Conservation (phyloP, 2,797 vertebrate genomes). For the Anguilla marmorata region DNA sequence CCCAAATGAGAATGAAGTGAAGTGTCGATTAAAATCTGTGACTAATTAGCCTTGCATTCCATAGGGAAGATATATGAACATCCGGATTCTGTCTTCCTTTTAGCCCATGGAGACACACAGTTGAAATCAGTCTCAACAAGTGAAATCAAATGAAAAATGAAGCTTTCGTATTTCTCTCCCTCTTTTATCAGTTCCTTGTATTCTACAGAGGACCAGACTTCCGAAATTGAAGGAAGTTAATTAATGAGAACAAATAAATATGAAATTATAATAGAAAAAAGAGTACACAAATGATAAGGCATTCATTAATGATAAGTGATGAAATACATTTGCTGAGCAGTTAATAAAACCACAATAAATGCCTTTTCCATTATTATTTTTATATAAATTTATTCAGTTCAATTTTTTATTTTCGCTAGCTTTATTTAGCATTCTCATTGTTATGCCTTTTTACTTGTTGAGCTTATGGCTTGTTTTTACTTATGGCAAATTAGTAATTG, state of each 20-base stretch:
- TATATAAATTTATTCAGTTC: not conserved
- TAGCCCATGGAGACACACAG: not conserved
- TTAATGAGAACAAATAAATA: not conserved
- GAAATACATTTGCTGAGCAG: not conserved
- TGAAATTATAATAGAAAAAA: not conserved
- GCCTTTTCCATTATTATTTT: not conserved
- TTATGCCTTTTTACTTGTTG: not conserved
- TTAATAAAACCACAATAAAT: not conserved
- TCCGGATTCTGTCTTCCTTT: not conserved
- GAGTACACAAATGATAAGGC: not conserved
- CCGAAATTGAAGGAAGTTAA: not conserved
- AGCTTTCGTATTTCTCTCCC: not conserved
- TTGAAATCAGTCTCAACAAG: conserved; percentile 1
- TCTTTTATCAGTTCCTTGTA: not conserved
- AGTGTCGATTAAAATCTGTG: conserved; percentile 22
- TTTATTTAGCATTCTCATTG: not conserved
- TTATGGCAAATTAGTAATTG: not conserved
- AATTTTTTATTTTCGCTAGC: not conserved
- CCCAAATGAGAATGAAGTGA: conserved; percentile 17
- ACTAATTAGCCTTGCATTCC: conserved; percentile 4
- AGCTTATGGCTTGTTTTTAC: not conserved
- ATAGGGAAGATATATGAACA: not conserved
- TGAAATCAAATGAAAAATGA: not conserved
- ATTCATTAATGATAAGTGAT: not conserved
- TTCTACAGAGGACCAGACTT: not conserved